Evolutionary conservation across 2,113 vertebrate species (phyloP).

Genomic region (Dromiciops gliroides): DNA sequence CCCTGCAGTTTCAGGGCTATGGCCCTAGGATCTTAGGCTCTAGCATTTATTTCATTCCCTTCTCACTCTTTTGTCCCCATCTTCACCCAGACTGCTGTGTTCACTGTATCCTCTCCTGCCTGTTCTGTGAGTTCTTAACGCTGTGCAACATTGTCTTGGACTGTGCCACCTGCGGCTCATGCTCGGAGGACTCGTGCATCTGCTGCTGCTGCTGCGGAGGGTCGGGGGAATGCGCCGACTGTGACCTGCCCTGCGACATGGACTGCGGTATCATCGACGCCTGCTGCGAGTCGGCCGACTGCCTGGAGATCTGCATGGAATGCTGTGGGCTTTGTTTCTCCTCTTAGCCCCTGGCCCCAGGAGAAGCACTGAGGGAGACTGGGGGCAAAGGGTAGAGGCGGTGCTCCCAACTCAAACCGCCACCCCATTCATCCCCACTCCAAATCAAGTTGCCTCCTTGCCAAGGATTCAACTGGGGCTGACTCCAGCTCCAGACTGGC

Average conservation of each 20-base stretch:
- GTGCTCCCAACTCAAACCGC: rapidly evolving
- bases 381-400: rapidly evolving
- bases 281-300: conserved; percentile 99
- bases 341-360: conserved; percentile 86
- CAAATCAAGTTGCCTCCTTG: not conserved
- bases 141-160: conserved; percentile 98
- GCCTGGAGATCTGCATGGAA: conserved; percentile 99
- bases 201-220: conserved; percentile 92
- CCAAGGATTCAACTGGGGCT: not conserved
- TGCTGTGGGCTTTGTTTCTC: conserved; percentile 99
- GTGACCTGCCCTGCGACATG: conserved; percentile 97
- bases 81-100: conserved; percentile 93
- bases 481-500: not conserved
- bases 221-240: conserved; percentile 94
- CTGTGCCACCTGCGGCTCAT: conserved; percentile 97
- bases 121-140: conserved; percentile 98
- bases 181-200: conserved; percentile 95
- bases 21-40: not conserved
- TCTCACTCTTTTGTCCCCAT: not conserved
- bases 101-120: conserved; percentile 98
- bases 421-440: not conserved
- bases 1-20: too few species aligned
- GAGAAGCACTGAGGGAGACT: rapidly evolving
- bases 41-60: not conserved
- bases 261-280: conserved; percentile 99